These are phyloP conservation scores for Acinonyx jubatus DNA, from an alignment of 2,113 vertebrate genomes.

Conservation along the genomic window DNA sequence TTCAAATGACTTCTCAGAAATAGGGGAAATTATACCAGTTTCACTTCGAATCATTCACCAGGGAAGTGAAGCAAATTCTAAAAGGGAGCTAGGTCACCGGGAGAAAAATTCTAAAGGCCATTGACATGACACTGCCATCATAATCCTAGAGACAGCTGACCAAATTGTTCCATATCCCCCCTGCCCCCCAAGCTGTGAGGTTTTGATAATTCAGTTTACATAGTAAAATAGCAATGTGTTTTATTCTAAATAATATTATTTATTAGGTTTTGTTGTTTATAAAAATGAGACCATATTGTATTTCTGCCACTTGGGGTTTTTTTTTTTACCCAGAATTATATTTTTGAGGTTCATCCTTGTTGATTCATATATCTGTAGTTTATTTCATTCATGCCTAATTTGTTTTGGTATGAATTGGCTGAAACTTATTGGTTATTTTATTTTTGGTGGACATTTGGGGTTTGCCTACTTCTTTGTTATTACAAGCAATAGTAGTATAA, in stretches of 20 bases:
- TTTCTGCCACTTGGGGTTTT: not conserved
- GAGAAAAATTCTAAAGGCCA: not conserved
- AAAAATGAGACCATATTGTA: not conserved
- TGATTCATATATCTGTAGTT: not conserved
- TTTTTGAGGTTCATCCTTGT: not conserved
- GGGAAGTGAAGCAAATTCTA: not conserved
- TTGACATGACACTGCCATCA: not conserved
- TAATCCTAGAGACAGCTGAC: not conserved
- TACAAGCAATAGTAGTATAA: not conserved
- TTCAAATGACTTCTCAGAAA: conserved; percentile 49
- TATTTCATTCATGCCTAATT: not conserved
- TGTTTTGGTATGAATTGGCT: not conserved
- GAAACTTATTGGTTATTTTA: not conserved
- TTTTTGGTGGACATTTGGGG: not conserved
- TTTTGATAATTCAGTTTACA: not conserved
- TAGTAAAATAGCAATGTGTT: not conserved
- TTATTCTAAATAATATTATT: not conserved
- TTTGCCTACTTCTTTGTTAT: not conserved
- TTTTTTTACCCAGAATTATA: not conserved
- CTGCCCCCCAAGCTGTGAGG: not conserved
- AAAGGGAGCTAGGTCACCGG: not conserved
- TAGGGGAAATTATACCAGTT: not conserved
- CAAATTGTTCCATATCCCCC: not conserved
- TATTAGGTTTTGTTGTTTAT: not conserved
- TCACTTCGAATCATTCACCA: not conserved